Percentiles rank a stretch among this genome's conserved stretches.
Conservation (phyloP, 37 sponge, comb jelly and placozoan genomes). For the Mnemiopsis leidyi region DNA sequence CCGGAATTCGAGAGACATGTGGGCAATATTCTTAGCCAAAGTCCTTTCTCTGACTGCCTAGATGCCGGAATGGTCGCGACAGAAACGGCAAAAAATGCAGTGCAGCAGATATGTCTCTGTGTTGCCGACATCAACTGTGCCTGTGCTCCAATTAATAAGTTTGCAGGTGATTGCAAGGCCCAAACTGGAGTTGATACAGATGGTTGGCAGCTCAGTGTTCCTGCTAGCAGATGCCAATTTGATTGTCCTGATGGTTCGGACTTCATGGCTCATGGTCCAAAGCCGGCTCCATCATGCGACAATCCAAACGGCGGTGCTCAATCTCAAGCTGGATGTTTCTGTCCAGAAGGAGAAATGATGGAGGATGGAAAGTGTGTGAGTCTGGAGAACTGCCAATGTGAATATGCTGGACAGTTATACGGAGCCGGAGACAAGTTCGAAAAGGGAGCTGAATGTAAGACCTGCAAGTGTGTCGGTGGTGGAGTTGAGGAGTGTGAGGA, state of each 20-base stretch:
- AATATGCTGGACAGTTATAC: conserved; percentile 50
- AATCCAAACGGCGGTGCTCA: conserved; percentile 6
- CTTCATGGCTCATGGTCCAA: not conserved
- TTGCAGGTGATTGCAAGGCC: not conserved
- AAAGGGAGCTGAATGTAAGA: conserved; percentile 2
- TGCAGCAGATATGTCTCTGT: not conserved
- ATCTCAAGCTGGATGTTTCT: conserved; percentile 40
- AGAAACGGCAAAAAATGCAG: too few species aligned
- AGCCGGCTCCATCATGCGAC: conserved; percentile 32
- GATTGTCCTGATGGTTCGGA: conserved; percentile 12
- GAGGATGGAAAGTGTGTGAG: conserved; percentile 17
- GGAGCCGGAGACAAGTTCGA: conserved; percentile 34
- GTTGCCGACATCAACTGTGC: not conserved
- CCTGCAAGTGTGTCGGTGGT: not conserved
- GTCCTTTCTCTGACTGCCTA: not conserved
- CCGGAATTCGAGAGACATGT: not conserved
- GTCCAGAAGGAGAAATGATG: conserved; percentile 44
- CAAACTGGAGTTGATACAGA: not conserved
- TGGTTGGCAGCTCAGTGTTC: not conserved
- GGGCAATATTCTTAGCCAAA: not conserved
- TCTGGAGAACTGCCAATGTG: conserved; percentile 13
- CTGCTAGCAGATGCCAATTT: not conserved
- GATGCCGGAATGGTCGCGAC: not conserved
- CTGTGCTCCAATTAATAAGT: not conserved
- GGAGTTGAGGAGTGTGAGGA: conserved; percentile 26